Evolutionary conservation across 1,140 invertebrate genomes (phyloP).

Genomic region (Leucophenga varia): DNA sequence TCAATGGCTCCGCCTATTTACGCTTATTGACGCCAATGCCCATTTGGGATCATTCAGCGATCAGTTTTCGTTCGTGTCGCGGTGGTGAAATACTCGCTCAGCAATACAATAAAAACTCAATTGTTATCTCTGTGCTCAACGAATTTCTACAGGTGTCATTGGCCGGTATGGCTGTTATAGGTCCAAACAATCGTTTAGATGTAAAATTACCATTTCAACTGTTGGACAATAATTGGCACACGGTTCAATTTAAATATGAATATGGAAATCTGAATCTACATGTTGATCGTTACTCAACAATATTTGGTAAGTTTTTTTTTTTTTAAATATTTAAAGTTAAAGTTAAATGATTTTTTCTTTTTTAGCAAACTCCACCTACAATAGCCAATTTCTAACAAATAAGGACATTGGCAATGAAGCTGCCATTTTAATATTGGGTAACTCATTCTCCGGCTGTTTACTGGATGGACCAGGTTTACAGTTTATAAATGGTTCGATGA

Average conservation of each 20-base stretch:
- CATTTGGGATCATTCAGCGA: conserved; percentile 72
- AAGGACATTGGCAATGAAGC: conserved; percentile 66
- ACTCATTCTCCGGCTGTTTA: conserved; percentile 79
- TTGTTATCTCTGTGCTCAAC: conserved; percentile 67
- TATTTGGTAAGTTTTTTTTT: conserved; percentile 49
- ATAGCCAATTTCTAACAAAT: conserved; percentile 70
- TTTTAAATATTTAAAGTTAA: background rate
- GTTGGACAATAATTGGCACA: conserved; percentile 79
- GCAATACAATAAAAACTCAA: conserved; percentile 64
- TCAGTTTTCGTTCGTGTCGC: conserved; percentile 78
- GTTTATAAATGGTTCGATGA: conserved; percentile 67
- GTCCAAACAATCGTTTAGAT: conserved; percentile 62
- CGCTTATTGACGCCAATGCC: conserved; percentile 69
- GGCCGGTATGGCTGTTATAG: conserved; percentile 59
- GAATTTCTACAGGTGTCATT: conserved; percentile 70
- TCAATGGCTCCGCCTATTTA: conserved; percentile 76
- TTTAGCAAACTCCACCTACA: conserved; percentile 73
- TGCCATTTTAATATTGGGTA: conserved; percentile 72
- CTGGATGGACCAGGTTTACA: conserved; percentile 79
- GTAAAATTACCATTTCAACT: conserved; percentile 66
- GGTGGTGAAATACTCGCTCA: conserved; percentile 75
- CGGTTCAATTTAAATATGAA: conserved; percentile 57
- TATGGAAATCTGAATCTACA: conserved; percentile 67
- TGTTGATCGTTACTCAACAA: conserved; percentile 46
- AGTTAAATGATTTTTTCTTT: background rate